These are phyloP conservation scores for Callimorpha dominula DNA, from an alignment of 2,888 invertebrate genomes.

Conservation along the genomic window DNA sequence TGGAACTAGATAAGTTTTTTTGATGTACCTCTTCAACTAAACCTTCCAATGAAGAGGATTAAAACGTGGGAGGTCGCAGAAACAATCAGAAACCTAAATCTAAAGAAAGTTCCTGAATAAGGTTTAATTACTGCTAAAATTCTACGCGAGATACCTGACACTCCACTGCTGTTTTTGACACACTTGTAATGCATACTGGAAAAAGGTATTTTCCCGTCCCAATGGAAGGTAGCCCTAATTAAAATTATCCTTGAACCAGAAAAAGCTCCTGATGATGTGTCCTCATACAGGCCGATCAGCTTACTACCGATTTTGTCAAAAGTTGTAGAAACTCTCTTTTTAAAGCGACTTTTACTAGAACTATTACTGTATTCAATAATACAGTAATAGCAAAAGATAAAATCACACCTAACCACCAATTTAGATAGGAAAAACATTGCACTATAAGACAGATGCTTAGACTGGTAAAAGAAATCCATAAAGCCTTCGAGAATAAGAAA, in stretches of 20 bases:
- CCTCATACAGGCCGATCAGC: not conserved
- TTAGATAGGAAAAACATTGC: constrained; percentile 3
- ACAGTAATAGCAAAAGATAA: not conserved
- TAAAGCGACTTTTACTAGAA: not conserved
- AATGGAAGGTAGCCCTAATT: not conserved
- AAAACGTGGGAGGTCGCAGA: too few relatives aligned
- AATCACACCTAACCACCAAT: constrained; percentile 5
- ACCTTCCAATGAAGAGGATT: too few relatives aligned
- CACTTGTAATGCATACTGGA: not conserved
- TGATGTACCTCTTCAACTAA: too few relatives aligned
- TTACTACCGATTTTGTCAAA: not conserved
- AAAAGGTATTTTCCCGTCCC: not conserved
- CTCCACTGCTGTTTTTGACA: too few relatives aligned
- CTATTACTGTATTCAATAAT: too few relatives aligned
- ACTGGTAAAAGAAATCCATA: not conserved
- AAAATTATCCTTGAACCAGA: not conserved
- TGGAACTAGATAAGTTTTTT: too few relatives aligned
- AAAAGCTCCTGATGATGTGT: not conserved
- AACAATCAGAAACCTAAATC: too few relatives aligned
- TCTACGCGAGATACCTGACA: too few relatives aligned
- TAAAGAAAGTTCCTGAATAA: too few relatives aligned
- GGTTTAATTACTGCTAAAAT: too few relatives aligned
- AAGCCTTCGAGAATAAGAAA: not conserved
- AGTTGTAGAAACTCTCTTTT: not conserved
- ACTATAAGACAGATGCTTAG: constrained; percentile 1